phyloP scores from a whole-genome alignment of 2,888 invertebrate species.

The Trachelus troglodyta region DNA sequence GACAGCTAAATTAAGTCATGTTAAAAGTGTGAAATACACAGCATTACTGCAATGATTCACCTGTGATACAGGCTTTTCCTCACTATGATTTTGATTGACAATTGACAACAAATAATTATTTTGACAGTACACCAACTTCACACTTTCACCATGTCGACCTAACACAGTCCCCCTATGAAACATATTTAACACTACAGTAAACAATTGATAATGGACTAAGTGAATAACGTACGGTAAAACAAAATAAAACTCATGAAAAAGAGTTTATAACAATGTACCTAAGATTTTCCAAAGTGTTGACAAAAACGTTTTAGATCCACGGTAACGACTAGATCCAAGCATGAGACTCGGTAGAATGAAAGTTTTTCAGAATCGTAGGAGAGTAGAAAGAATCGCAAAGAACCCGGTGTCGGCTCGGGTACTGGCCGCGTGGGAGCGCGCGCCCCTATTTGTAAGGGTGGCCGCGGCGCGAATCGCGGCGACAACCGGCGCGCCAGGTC shows the following conservation, averaged over 20 bases:
- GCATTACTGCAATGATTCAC: too few relatives aligned
- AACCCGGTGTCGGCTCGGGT: neutral
- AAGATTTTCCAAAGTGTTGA: neutral
- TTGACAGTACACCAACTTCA: neutral
- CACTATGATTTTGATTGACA: neutral
- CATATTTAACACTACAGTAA: neutral
- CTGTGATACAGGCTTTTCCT: neutral
- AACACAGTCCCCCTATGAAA: neutral
- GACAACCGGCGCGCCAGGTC: slow-evolving; percentile 48
- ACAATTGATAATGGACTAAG: neutral
- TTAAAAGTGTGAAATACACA: neutral
- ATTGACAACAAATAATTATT: neutral
- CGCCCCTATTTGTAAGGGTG: slow-evolving; percentile 51
- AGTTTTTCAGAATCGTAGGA: neutral
- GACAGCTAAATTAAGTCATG: neutral
- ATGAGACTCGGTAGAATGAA: neutral
- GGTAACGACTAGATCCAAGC: neutral
- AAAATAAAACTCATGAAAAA: neutral
- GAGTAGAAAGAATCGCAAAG: slow-evolving; percentile 1
- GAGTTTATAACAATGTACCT: neutral
- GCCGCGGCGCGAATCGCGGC: slow-evolving; percentile 44
- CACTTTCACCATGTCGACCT: neutral
- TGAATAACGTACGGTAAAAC: neutral
- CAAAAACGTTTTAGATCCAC: neutral
- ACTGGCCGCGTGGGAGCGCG: slow-evolving; percentile 38